These are phyloP conservation scores for Oeneis ivallda DNA, from an alignment of 2,888 invertebrate species.

Conservation along the genomic window DNA sequence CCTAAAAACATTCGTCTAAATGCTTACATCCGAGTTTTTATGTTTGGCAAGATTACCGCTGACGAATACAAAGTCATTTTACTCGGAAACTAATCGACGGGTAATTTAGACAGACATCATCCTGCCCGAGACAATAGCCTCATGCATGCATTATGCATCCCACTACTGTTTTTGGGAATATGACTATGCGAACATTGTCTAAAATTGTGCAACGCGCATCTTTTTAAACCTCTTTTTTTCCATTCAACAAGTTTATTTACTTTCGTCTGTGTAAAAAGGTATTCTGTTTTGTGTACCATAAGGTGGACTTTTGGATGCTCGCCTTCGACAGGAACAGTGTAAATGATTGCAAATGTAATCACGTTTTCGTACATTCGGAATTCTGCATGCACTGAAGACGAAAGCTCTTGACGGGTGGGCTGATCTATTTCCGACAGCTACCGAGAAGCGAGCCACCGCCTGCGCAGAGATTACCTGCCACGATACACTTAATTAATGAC, in stretches of 20 bases:
- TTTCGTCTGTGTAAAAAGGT: background rate
- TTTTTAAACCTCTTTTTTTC: slow-evolving; percentile 20
- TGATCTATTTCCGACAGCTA: slow-evolving; percentile 66
- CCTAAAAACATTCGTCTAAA: slow-evolving; percentile 23
- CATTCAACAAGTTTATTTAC: slow-evolving; percentile 23
- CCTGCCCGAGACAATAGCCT: slow-evolving; percentile 48
- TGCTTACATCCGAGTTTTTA: slow-evolving; percentile 46
- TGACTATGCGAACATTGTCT: slow-evolving; percentile 36
- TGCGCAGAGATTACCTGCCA: slow-evolving; percentile 57
- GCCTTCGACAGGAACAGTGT: background rate
- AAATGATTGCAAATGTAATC: slow-evolving; percentile 37
- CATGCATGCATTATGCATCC: slow-evolving; percentile 55
- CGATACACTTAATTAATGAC: slow-evolving; percentile 67
- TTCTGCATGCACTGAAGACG: slow-evolving; percentile 34
- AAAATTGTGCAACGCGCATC: slow-evolving; percentile 29
- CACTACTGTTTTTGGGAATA: slow-evolving; percentile 40
- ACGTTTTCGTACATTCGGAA: slow-evolving; percentile 33
- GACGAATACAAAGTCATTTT: slow-evolving; percentile 53
- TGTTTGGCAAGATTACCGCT: slow-evolving; percentile 39
- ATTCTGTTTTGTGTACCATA: background rate
- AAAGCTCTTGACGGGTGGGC: slow-evolving; percentile 56
- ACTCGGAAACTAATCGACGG: slow-evolving; percentile 71
- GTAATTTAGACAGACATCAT: slow-evolving; percentile 74
- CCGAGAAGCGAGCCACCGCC: slow-evolving; percentile 53
- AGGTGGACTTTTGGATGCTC: slow-evolving; percentile 3